Evolutionary conservation across 64 coral and sea anemone species (phyloP), one percentile per base, ranked within the genome.

Genomic region (Porites australiensis): DNA sequence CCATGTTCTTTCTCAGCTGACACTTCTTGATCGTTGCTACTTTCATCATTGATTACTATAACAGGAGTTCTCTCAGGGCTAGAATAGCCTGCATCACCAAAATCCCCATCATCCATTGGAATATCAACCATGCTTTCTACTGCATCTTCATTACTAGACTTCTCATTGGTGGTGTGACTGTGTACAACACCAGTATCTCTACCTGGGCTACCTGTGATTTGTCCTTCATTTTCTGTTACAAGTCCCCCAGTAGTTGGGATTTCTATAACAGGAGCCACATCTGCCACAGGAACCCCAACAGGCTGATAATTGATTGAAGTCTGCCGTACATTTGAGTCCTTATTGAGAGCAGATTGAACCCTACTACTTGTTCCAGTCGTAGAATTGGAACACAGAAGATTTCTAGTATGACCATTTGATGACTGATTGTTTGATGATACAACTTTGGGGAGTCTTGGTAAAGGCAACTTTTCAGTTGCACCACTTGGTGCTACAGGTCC

Each of bases 361-460:
- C 60, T 12, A 67, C 8, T 82, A 15, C 8, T 14, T 0, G 8
- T 8, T 48, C 22, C 16, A 2, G 2, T 3, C 7, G 5, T 4
- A 63, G 19, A 12, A 21, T 63, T 50, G 45, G 18, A 18, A 65
- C 16, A 64, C 58, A 48, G 58, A 18, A 8, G 27, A 14, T 44
- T 57, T 80, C 4, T 1, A 13, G 21, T 13, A 4, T 37, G 21
- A 44, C 20, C 44, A 14, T 80, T 44, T 37, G 57, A 60, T 18
- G 79, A 50, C 1, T 21, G 23, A 16, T 48, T 16, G 37, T n/a
- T 46, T 12, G 37, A 13, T 5, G 44, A 18, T 68, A 15, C 16
- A 51, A 50, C 46, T 49, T 61, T 68, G n/a, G 61, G 52, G 14
- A 67, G 46, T 47, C 81, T 84, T 68, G 81, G 81, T 48, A 84